Percentiles rank a stretch among this genome's conserved stretches.
phyloP scores from a whole-genome alignment of 2,113 vertebrate genomes.

The Eolophus roseicapilla region DNA sequence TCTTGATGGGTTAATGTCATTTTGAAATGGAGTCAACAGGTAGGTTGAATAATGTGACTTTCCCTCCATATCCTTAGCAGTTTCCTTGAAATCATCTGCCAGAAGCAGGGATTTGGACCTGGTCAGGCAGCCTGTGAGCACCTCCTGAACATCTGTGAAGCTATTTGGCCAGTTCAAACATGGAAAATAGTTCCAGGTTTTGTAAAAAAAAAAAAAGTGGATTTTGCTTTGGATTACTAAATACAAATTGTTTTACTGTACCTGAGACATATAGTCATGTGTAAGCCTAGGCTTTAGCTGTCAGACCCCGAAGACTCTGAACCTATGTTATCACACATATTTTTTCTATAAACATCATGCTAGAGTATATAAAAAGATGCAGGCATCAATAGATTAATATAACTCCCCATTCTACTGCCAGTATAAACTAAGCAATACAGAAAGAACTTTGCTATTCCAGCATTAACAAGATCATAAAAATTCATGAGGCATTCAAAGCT shows the following conservation, averaged over 20 bases:
- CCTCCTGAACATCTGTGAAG: background rate
- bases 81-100: background rate
- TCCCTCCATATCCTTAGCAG: background rate
- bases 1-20: background rate
- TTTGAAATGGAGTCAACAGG: background rate
- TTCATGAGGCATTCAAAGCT: conserved; percentile 27
- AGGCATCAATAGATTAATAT: background rate
- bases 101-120: background rate
- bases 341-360: background rate
- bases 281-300: background rate
- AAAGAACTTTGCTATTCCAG: conserved; percentile 6
- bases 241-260: background rate
- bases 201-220: background rate
- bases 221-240: background rate
- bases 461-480: conserved; percentile 56
- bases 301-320: background rate
- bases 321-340: background rate
- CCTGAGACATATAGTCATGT: background rate
- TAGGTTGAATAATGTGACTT: background rate
- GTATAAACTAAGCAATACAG: background rate
- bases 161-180: background rate
- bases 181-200: background rate
- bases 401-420: background rate
- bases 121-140: background rate
- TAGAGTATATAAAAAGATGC: background rate